Evolutionary conservation across 2,113 vertebrate genomes (phyloP).

Genomic region (Spea bombifrons): DNA sequence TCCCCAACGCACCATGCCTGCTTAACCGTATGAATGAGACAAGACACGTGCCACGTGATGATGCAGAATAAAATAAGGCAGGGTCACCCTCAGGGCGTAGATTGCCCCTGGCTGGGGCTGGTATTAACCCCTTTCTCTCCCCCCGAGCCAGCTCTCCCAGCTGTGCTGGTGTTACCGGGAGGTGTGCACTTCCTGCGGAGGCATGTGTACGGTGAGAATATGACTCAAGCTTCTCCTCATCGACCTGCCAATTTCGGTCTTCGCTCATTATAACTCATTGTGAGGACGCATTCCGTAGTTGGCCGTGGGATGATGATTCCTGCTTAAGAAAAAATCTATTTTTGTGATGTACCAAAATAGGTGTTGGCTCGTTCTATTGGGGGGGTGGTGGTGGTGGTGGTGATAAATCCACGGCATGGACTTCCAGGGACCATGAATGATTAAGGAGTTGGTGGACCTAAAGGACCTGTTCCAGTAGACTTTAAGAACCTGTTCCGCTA

Average conservation of each 20-base stretch:
- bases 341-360: not conserved
- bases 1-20: too few species aligned
- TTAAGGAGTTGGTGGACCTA: too few species aligned
- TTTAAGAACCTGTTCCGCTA: too few species aligned
- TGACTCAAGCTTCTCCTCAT: conserved; percentile 38
- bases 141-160: not conserved
- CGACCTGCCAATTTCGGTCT: conserved; percentile 15
- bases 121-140: not conserved
- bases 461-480: too few species aligned
- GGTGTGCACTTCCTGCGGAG: not conserved
- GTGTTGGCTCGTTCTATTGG: too few species aligned
- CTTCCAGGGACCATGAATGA: too few species aligned
- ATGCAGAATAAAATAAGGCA: too few species aligned
- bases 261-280: conserved; percentile 35
- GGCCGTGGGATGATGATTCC: not conserved
- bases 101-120: not conserved
- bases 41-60: too few species aligned
- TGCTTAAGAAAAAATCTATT: not conserved
- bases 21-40: too few species aligned
- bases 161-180: conserved; percentile 1
- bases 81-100: too few species aligned
- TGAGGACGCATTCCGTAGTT: not conserved
- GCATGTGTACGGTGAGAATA: conserved; percentile 12
- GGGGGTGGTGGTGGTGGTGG: too few species aligned
- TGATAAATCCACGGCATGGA: too few species aligned